Evolutionary conservation across 2,113 vertebrate species (phyloP).

Genomic region (Eurypyga helias): DNA sequence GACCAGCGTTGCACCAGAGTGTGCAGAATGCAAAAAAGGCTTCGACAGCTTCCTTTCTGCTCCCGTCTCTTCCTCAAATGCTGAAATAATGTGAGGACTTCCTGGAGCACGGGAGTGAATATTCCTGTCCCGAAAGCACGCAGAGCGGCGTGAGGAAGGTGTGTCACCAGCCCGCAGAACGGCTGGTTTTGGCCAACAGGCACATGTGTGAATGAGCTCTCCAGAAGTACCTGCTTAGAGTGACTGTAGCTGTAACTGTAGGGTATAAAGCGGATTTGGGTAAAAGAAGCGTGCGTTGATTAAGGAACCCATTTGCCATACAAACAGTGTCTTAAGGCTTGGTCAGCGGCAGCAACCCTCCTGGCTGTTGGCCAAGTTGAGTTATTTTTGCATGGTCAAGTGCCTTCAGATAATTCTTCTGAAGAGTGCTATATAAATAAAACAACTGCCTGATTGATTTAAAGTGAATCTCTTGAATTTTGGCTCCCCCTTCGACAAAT

Average conservation of each 20-base stretch:
- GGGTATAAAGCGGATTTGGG: background rate
- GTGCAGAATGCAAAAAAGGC: background rate
- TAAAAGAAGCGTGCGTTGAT: fast-evolving
- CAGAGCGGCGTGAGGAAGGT: background rate
- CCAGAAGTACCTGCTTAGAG: background rate
- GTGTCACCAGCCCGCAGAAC: background rate
- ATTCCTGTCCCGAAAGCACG: background rate
- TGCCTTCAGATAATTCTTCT: slow-evolving; percentile 25
- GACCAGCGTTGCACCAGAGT: background rate
- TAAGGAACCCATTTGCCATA: background rate
- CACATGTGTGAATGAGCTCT: background rate
- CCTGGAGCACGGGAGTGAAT: background rate
- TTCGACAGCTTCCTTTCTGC: background rate
- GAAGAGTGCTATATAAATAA: slow-evolving; percentile 34
- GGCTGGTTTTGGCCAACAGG: background rate
- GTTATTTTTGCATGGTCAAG: slow-evolving; percentile 34
- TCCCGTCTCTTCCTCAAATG: background rate
- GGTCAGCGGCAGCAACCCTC: background rate
- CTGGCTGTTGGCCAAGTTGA: background rate
- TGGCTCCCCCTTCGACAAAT: slow-evolving; percentile 26
- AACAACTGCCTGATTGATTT: slow-evolving; percentile 29
- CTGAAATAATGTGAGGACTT: background rate
- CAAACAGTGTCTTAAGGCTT: background rate
- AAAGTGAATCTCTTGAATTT: slow-evolving; percentile 31
- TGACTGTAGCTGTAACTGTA: background rate